Conservation (phyloP, 2,888 invertebrate species). For the Ferdinandea cuprea region DNA sequence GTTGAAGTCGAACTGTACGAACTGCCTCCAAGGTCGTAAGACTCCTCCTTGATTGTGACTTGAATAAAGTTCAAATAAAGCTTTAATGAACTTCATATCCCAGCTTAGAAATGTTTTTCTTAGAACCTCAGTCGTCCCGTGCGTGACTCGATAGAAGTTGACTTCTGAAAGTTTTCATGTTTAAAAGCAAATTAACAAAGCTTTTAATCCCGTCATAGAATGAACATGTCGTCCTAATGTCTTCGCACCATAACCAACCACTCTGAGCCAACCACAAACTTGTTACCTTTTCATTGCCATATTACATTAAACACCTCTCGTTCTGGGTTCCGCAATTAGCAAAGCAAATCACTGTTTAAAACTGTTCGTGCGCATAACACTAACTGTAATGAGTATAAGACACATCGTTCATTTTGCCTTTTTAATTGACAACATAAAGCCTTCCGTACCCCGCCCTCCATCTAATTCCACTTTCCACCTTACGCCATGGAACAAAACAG, state of each 20-base stretch:
- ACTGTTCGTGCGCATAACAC: slow-evolving; percentile 71
- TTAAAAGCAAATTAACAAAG: no score
- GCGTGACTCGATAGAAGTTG: no score
- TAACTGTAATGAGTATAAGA: slow-evolving; percentile 73
- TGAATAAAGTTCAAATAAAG: no score
- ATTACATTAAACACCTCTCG: slow-evolving; percentile 64
- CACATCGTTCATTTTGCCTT: slow-evolving; percentile 73
- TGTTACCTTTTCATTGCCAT: slow-evolving; percentile 10
- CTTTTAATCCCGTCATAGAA: no score
- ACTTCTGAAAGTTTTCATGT: no score
- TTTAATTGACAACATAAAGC: slow-evolving; percentile 72
- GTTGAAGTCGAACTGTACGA: no score
- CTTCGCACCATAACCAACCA: not conserved
- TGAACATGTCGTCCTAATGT: slow-evolving; percentile 5
- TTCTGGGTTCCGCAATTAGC: slow-evolving; percentile 65
- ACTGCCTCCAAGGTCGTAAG: no score
- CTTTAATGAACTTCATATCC: no score
- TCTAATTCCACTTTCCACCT: not conserved
- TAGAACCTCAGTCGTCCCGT: no score
- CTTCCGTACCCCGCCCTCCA: no score
- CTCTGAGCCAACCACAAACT: not conserved
- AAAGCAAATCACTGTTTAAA: slow-evolving; percentile 72
- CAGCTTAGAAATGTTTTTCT: no score
- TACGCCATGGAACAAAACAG: not conserved
- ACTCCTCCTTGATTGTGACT: no score